Evolutionary conservation across 2,797 vertebrate species (phyloP), one percentile per base, ranked within the genome.

Genomic region (Macropodus opercularis): DNA sequence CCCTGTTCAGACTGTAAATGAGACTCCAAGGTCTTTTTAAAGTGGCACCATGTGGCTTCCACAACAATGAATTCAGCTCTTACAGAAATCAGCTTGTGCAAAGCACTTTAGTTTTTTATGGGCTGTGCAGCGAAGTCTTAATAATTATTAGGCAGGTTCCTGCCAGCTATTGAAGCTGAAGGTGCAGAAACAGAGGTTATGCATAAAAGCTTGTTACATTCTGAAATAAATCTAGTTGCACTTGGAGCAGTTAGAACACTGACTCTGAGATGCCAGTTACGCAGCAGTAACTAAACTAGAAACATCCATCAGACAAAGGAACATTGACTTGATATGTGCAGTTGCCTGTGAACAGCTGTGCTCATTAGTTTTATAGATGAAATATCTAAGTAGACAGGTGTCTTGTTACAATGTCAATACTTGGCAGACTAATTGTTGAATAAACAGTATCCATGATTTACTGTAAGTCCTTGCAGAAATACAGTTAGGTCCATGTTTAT

Each of bases 101-200:
- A 57, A 68, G 38, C 42, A 51, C n/a, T 63, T 48, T 18, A 48
- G 29, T 13, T 29, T n/a, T 18, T 43, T 21, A 48, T 15, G 21
- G 62, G 55, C 11, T 8, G 35, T 19, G 17, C 1, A 6, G 57
- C 38, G 13, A 31, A 40, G 42, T 42, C 9, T 15, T 53, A 23
- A 38, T 8, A 61, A 38, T 63, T 50, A 55, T 39, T 43, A 3
- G 18, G 34, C 34, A 3, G 23, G 63, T 77, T 60, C 10, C 32
- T 40, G 18, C 17, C 21, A 41, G 40, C 40, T 49, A 22, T 49
- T 52, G 65, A 73, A 41, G 32, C 60, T 42, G 22, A 38, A 77
- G 35, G 39, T 29, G 26, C 4, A 0, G 36, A 22, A 50, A 50
- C 22, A 63, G 21, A 52, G 56, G 27, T 52, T 3, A 12, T 43